phyloP scores from a whole-genome alignment of 2,113 vertebrate species.

The human region DNA sequence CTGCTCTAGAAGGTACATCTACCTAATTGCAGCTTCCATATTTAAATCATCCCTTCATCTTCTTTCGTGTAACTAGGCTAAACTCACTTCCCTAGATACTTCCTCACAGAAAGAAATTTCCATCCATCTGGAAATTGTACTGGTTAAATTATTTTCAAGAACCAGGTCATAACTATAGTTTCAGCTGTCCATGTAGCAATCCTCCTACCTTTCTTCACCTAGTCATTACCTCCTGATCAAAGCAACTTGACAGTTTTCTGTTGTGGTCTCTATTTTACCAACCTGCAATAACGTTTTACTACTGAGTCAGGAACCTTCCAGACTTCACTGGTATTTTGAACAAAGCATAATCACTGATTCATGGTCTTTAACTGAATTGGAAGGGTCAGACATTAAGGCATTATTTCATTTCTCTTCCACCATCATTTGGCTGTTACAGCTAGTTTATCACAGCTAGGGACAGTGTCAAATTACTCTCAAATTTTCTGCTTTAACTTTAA shows the following conservation, averaged over 20 bases:
- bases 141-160: slow-evolving; percentile 23
- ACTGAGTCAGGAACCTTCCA: not conserved
- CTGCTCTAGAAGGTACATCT: not conserved
- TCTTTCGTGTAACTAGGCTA: not conserved
- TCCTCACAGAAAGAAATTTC: not conserved
- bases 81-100: not conserved
- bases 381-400: not conserved
- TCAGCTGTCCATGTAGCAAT: not conserved
- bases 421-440: not conserved
- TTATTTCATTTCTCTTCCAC: not conserved
- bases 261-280: not conserved
- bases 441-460: slow-evolving; percentile 1
- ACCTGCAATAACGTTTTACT: not conserved
- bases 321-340: not conserved
- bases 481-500: slow-evolving; percentile 25
- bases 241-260: not conserved
- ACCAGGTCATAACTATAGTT: not conserved
- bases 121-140: not conserved
- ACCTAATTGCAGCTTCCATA: not conserved
- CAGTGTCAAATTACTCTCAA: slow-evolving; percentile 16
- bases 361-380: not conserved
- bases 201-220: not conserved
- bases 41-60: not conserved
- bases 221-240: not conserved
- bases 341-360: not conserved